These are phyloP conservation scores for Zaprionus kolodkinae DNA, from an alignment of 1,140 invertebrate species.

Conservation along the genomic window DNA sequence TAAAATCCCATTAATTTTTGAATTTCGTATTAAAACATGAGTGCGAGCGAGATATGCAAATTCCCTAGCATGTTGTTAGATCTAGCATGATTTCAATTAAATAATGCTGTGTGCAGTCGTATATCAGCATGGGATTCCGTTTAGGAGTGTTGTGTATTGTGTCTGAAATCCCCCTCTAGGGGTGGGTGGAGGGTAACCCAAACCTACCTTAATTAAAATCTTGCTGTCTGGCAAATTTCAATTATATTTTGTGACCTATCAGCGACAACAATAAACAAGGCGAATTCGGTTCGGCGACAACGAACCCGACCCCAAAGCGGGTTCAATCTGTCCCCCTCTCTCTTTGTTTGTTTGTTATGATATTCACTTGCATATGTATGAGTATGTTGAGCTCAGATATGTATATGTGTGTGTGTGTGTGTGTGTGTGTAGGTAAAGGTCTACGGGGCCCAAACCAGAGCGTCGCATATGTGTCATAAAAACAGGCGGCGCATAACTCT, in stretches of 20 bases:
- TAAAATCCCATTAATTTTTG: background rate
- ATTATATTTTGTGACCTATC: conserved; percentile 78
- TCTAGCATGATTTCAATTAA: background rate
- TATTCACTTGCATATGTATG: conserved; percentile 21
- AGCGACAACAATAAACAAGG: conserved; percentile 74
- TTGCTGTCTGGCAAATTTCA: conserved; percentile 59
- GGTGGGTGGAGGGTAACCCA: background rate
- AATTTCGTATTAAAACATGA: background rate
- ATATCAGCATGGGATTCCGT: background rate
- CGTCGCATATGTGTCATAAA: conserved; percentile 72
- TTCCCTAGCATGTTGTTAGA: background rate
- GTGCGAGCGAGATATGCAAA: background rate
- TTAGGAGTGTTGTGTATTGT: conserved; percentile 1
- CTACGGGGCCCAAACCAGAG: conserved; percentile 8
- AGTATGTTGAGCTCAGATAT: background rate
- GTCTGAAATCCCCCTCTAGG: background rate
- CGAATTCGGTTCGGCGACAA: conserved; percentile 10
- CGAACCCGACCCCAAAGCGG: background rate
- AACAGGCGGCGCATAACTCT: conserved; percentile 70
- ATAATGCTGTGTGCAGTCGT: background rate
- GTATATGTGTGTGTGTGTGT: conserved; percentile 22
- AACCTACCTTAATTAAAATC: conserved; percentile 60
- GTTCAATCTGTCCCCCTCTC: background rate
- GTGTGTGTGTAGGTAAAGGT: conserved; percentile 42
- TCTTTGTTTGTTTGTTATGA: conserved; percentile 39